Conservation (phyloP, 2,797 vertebrate species). For the Notolepis coatsorum region DNA sequence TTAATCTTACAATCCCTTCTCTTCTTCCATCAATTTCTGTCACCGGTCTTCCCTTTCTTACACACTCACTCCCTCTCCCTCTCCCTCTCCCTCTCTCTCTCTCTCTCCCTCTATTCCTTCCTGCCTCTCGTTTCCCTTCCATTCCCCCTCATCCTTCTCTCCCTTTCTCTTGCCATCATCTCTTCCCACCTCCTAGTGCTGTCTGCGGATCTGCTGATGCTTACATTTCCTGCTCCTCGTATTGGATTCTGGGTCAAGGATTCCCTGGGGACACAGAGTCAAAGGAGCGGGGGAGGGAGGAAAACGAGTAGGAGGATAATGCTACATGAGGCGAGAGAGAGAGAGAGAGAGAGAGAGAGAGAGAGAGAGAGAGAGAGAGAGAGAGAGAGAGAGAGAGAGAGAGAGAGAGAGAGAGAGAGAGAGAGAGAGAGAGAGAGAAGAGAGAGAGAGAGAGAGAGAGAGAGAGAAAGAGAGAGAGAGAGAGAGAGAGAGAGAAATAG, state of each 20-base stretch:
- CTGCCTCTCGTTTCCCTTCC: background rate
- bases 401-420: constrained; percentile 14
- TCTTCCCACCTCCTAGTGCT: constrained; percentile 38
- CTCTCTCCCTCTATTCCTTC: background rate
- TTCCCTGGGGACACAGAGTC: constrained; percentile 74
- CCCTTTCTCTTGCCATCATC: constrained; percentile 38
- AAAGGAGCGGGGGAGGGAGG: constrained; percentile 41
- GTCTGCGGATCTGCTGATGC: constrained; percentile 68
- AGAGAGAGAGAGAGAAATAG: background rate
- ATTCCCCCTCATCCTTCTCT: background rate
- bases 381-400: constrained; percentile 9
- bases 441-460: constrained; percentile 2
- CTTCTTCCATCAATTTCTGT: background rate
- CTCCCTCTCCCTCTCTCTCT: background rate
- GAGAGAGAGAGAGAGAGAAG: constrained; percentile 13
- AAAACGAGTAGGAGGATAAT: constrained; percentile 18
- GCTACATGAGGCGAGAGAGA: background rate
- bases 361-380: constrained; percentile 25
- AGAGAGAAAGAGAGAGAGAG: constrained; percentile 8
- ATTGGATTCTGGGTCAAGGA: constrained; percentile 81
- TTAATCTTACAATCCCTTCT: too few relatives aligned
- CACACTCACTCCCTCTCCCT: background rate
- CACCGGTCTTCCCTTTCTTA: background rate
- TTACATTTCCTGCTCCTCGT: constrained; percentile 71
- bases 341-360: constrained; percentile 8